Evolutionary conservation across 37 sponge, comb jelly and placozoan species (phyloP).

Genomic region (Haliclona indistincta): DNA sequence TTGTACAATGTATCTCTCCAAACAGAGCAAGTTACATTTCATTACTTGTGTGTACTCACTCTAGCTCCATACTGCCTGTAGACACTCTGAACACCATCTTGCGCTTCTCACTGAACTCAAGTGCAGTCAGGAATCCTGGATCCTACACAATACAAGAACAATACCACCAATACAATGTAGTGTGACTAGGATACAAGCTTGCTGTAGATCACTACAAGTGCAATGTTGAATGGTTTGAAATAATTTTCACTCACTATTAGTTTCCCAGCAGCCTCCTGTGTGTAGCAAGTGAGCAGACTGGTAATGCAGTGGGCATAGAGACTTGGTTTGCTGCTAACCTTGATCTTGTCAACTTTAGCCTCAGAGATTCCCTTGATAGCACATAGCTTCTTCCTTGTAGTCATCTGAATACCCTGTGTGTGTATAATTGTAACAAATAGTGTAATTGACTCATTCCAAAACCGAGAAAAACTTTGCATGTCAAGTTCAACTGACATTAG

Average conservation of each 20-base stretch:
- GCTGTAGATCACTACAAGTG: no score
- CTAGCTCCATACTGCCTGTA: conserved; percentile 94
- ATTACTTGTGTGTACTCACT: conserved; percentile 56
- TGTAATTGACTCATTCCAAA: background rate
- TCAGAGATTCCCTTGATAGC: conserved; percentile 96
- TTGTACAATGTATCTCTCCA: background rate
- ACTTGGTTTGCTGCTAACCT: conserved; percentile 31
- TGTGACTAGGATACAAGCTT: no score
- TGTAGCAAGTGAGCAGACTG: background rate
- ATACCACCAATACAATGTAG: conserved; percentile 8
- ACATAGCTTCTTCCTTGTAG: conserved; percentile 87
- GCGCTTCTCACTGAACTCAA: conserved; percentile 96
- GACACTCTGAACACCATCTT: conserved; percentile 86
- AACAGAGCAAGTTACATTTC: background rate
- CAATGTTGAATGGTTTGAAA: background rate
- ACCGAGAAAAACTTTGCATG: background rate
- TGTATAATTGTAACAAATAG: background rate
- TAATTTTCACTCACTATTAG: conserved; percentile 39
- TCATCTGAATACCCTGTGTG: conserved; percentile 95
- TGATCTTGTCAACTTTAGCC: conserved; percentile 99
- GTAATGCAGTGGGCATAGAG: background rate
- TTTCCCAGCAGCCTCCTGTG: conserved; percentile 72
- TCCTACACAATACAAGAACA: conserved; percentile 36
- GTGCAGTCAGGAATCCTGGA: conserved; percentile 94
- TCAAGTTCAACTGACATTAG: no score